phyloP scores from a whole-genome alignment of 1,140 invertebrate species.

The Drosophila cardini region DNA sequence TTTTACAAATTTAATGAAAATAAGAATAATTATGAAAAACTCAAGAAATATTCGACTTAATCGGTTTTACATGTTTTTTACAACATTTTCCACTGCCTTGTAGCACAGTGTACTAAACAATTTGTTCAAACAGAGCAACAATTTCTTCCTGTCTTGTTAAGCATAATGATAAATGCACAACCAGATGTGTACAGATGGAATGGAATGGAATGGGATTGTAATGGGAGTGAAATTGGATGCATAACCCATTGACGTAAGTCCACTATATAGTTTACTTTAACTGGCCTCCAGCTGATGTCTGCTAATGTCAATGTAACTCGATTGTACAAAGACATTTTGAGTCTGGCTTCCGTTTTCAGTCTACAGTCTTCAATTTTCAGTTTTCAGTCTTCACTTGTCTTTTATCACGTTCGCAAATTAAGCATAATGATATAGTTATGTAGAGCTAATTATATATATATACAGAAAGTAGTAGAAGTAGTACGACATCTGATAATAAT shows the following conservation, averaged over 20 bases:
- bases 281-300: conserved; percentile 19
- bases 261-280: conserved; percentile 11
- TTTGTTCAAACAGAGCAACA: conserved; percentile 32
- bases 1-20: too few relatives aligned
- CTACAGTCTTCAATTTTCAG: background rate
- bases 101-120: conserved; percentile 24
- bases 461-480: background rate
- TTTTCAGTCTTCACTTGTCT: conserved; percentile 32
- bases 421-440: conserved; percentile 49
- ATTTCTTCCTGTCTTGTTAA: conserved; percentile 72
- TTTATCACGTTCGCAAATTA: conserved; percentile 41
- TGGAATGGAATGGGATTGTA: background rate
- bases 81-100: background rate
- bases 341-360: conserved; percentile 7
- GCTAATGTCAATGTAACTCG: conserved; percentile 66
- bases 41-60: background rate
- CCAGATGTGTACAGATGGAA: background rate
- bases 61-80: background rate
- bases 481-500: background rate
- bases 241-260: conserved; percentile 27
- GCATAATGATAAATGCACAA: conserved; percentile 24
- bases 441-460: conserved; percentile 17
- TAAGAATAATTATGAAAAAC: background rate
- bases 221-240: background rate
- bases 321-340: conserved; percentile 22